These are phyloP conservation scores for Nasua narica DNA, from an alignment of 2,797 vertebrate species.

Conservation along the genomic window DNA sequence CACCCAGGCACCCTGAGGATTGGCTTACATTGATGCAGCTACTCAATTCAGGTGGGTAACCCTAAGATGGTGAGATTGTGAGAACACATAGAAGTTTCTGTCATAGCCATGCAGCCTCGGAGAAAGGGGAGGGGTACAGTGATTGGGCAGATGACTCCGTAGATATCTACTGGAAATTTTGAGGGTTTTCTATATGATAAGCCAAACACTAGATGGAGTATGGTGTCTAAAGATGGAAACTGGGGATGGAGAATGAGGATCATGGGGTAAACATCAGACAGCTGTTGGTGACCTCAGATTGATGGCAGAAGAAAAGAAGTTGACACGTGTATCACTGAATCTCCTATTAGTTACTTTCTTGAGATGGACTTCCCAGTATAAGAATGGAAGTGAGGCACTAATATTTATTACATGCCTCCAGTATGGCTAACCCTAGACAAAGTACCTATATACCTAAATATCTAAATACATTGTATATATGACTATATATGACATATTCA, in stretches of 20 bases:
- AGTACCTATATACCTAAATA: background rate
- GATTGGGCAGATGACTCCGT: fast-evolving
- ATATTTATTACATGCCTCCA: background rate
- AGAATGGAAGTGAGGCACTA: background rate
- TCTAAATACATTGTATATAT: background rate
- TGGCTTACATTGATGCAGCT: background rate
- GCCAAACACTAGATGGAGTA: background rate
- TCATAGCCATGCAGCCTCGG: background rate
- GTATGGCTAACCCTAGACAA: background rate
- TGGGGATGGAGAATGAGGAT: background rate
- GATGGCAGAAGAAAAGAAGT: background rate
- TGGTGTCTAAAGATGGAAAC: background rate
- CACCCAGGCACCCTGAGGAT: background rate
- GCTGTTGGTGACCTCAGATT: background rate
- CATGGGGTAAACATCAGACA: background rate
- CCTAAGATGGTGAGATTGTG: background rate
- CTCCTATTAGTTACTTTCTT: background rate
- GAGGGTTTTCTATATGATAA: background rate
- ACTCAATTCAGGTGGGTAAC: background rate
- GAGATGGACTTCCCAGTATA: background rate
- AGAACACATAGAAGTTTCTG: background rate
- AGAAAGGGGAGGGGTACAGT: background rate
- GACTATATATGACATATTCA: background rate
- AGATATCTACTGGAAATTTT: background rate
- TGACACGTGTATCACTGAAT: background rate